Percentiles rank a stretch among this genome's conserved stretches.
Evolutionary conservation across 2,797 vertebrate genomes (phyloP).

Genomic region (Cynopterus sphinx): DNA sequence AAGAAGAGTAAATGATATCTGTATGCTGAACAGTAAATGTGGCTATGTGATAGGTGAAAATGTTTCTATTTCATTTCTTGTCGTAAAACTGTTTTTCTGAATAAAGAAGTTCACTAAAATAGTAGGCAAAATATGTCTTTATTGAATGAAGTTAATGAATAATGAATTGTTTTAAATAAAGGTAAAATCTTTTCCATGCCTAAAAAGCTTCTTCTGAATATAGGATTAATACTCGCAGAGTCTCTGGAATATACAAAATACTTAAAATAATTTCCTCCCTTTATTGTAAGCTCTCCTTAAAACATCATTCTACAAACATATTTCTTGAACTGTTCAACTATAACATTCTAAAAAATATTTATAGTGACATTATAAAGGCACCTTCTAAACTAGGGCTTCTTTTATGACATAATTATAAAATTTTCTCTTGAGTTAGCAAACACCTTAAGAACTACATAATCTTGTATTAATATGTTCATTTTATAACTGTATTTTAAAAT

Average conservation of each 20-base stretch:
- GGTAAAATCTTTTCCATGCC: not conserved
- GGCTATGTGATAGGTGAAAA: not conserved
- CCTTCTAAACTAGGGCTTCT: not conserved
- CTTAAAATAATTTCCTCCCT: not conserved
- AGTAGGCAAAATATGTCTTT: not conserved
- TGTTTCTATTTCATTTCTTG: not conserved
- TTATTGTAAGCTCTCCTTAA: not conserved
- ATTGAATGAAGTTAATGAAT: not conserved
- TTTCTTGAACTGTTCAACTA: not conserved
- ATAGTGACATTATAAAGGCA: not conserved
- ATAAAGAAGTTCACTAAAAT: not conserved
- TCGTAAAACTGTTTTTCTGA: not conserved
- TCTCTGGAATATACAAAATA: not conserved
- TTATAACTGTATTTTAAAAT: not conserved
- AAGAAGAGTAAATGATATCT: not conserved
- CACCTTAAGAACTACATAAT: not conserved
- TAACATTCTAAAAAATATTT: not conserved
- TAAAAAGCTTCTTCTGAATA: conserved; percentile 1
- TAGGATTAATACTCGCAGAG: not conserved
- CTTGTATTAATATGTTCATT: not conserved
- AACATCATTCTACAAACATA: not conserved
- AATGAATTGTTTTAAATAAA: conserved; percentile 21
- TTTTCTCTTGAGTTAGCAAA: not conserved
- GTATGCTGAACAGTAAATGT: not conserved
- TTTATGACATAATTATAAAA: not conserved